Evolutionary conservation across 2,888 invertebrate genomes (phyloP).

Genomic region (Trissonchulus latispiculum): DNA sequence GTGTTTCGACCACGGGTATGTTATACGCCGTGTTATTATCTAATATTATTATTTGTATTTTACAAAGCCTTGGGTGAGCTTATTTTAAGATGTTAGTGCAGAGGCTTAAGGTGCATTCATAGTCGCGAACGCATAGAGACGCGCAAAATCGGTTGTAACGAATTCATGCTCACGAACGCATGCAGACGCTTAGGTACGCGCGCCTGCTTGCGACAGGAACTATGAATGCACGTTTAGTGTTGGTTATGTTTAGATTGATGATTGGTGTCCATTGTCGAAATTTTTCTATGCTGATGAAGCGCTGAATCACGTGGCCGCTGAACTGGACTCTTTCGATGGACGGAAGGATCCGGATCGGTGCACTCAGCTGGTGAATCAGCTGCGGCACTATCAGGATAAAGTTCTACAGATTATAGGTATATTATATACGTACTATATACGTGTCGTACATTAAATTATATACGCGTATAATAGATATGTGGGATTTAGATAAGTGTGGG

Average conservation of each 20-base stretch:
- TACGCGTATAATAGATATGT: too few relatives aligned
- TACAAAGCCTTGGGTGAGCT: too few relatives aligned
- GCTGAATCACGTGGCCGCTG: conserved; percentile 82
- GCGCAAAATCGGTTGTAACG: too few relatives aligned
- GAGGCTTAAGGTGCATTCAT: too few relatives aligned
- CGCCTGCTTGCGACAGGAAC: too few relatives aligned
- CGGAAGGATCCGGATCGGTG: conserved; percentile 94
- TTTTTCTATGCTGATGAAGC: conserved; percentile 98
- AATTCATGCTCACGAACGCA: too few relatives aligned
- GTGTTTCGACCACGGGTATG: conserved; percentile 9
- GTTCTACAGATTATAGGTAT: conserved; percentile 43
- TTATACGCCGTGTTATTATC: not conserved
- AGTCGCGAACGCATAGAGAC: too few relatives aligned
- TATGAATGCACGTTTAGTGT: not conserved
- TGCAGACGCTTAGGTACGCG: too few relatives aligned
- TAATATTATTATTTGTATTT: not conserved
- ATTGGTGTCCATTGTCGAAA: conserved; percentile 80
- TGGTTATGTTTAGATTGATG: conserved; percentile 47
- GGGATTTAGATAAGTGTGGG: too few relatives aligned
- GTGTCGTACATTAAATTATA: too few relatives aligned
- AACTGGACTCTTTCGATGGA: conserved; percentile 98
- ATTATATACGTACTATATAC: too few relatives aligned
- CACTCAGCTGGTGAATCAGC: conserved; percentile 81
- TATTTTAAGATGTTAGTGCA: too few relatives aligned
- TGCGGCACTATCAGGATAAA: conserved; percentile 70